Base-by-base conservation (phyloP, 2,797 vertebrate genomes). In the Hozukius guyotensis region DNA sequence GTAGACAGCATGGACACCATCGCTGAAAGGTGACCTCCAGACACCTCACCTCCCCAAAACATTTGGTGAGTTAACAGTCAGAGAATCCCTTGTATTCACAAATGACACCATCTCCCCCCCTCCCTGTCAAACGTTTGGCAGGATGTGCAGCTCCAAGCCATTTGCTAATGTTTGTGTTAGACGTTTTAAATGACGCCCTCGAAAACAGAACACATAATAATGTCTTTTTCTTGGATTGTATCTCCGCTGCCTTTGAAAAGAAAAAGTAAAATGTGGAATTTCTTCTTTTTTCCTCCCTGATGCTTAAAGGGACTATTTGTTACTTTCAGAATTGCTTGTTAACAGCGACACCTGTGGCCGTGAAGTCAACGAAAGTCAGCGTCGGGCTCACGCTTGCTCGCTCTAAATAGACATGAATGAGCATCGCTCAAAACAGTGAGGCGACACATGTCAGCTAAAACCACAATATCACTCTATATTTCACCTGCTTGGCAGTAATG, bases 21-120 rank as follows among this genome's bases (percentile, higher is more conserved):
- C 2, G 91, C 93, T 93, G 88, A 94, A 91, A 94, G 93, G 92
- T 95, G 93, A 95, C 94, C 90, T 93, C 92, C 87, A 89, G 88
- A 88, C 78, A 78, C 81, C 90, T 87, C 82, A 78, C 91, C 89
- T 90, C 87, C 89, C 83, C 74, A 70, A 90, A 94, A 82, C 85
- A 61, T 91, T 92, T 94, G 94, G 93, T 94, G 83, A 94, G 93
- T 91, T 74, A 77, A 82, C 75, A 77, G 72, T 67, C 65, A 83
- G 46, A 81, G 68, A 71, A 83, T 83, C 65, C 46, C n/a, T 49
- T 46, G 31, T 70, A n/a, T 78, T 78, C 65, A 56, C 74, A 85
- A 68, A 80, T 71, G 67, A 78, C 67, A 73, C 66, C 66, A n/a
- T 68, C 53, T 7, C 71, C 36, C 38, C 10, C 20, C 5, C 3